Base-by-base conservation (phyloP, 2,888 invertebrate species). In the Drosophila niveifrons region DNA sequence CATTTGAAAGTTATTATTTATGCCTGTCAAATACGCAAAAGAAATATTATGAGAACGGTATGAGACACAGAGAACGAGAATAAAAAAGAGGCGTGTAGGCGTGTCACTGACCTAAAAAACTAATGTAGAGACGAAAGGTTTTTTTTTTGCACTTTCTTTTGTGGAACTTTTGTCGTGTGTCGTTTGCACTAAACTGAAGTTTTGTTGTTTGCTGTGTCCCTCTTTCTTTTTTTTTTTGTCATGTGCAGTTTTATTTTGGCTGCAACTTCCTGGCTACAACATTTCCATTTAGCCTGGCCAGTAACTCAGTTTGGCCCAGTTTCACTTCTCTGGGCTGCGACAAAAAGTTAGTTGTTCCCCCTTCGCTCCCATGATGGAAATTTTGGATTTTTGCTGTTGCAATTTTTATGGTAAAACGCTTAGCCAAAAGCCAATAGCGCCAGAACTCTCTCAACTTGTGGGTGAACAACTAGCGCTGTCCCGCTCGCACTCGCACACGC, bases 1-100 rank as follows among this genome's bases (percentile, higher is more conserved):
- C 82, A 85, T 83, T 82, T 69, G 66, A 79, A 83, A 85, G 80
- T 88, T 88, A 85, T 87, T 84, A 87, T 84, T 88, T 85, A 88
- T 88, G 85, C 76, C 78, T 76, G 78, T 73, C 75, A 75, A 74
- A 75, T 18, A 52, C 44, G 39, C 2, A 51, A 51, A 44, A 43
- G 23, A 31, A 55, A 44, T 44, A 44, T 9, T 23, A 28, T 34
- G 18, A 11, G 6, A 39, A 48, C 15, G 3, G 7, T 18, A 1
- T 1, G 56, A 39, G 3, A 7, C 8, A 58, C 31, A 39, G 52
- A 61, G 68, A 10, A 2, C 8, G 29, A 29, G 29, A 2, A 9
- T 9, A 2, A 31, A 7, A 47, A 61, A 31, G 53, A 43, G 13
- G 11, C 0, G 9, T 43, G 53, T 43, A 52, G 58, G 57, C 57